phyloP scores from a whole-genome alignment of 2,797 vertebrate species.

The Poecilia velifera region DNA sequence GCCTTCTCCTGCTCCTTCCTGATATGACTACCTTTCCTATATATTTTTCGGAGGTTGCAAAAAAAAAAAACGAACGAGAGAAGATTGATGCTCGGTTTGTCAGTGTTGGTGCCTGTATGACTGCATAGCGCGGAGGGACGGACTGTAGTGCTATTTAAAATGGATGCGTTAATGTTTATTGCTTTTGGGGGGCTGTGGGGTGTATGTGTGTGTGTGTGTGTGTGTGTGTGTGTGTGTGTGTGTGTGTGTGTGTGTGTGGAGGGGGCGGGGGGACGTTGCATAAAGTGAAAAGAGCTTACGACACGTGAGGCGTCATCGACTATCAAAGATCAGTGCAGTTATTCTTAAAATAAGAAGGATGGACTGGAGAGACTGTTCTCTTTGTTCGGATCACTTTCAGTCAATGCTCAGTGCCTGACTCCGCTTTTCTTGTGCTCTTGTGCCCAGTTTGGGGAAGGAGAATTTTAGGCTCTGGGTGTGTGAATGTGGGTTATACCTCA shows the following conservation, averaged over 20 bases:
- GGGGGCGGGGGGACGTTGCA: constrained; percentile 31
- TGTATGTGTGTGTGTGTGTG: too few species aligned
- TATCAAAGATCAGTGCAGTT: constrained; percentile 66
- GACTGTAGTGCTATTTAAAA: constrained; percentile 83
- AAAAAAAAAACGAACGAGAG: constrained; percentile 53
- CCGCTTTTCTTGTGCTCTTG: constrained; percentile 3
- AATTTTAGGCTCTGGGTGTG: constrained; percentile 50
- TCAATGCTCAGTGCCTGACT: constrained; percentile 5
- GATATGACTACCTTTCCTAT: constrained; percentile 42
- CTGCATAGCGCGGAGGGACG: constrained; percentile 78
- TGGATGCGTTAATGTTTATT: constrained; percentile 77
- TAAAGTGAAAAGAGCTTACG: constrained; percentile 63
- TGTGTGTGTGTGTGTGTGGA: too few species aligned
- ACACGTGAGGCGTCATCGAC: constrained; percentile 64
- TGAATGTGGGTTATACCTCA: constrained; percentile 73
- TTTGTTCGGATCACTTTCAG: constrained; percentile 39
- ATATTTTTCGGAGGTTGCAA: constrained; percentile 64
- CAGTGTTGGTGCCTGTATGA: constrained; percentile 81
- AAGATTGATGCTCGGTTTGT: constrained; percentile 82
- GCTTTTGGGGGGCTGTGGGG: constrained; percentile 18
- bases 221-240: too few species aligned
- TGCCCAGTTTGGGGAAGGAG: constrained; percentile 49
- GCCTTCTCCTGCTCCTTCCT: constrained; percentile 47
- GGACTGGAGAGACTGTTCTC: constrained; percentile 14
- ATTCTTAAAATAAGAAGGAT: constrained; percentile 55